These are phyloP conservation scores for Galerucella calmariensis DNA, from an alignment of 2,888 invertebrate genomes.

Conservation along the genomic window DNA sequence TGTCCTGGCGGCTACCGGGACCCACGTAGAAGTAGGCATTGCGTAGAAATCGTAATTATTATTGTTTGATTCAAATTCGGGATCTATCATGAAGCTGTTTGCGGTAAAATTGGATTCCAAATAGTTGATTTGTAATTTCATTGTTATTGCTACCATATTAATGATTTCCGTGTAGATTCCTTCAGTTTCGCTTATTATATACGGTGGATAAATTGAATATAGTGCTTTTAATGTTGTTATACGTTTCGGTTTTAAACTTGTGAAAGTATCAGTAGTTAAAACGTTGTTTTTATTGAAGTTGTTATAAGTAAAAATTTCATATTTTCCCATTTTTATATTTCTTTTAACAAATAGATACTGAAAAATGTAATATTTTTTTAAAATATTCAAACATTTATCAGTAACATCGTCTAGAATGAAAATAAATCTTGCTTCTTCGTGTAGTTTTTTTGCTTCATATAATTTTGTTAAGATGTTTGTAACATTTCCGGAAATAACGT, in stretches of 20 bases:
- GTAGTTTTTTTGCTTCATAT: not conserved
- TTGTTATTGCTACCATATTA: not conserved
- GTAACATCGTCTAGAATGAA: not conserved
- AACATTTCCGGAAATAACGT: conserved; percentile 14
- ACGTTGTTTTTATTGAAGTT: not conserved
- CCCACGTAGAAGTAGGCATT: not conserved
- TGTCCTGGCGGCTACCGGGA: not conserved
- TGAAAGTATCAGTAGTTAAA: not conserved
- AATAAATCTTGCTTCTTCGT: conserved; percentile 17
- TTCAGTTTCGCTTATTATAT: not conserved
- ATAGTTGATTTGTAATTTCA: conserved; percentile 2
- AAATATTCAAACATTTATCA: not conserved
- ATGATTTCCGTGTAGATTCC: conserved; percentile 16
- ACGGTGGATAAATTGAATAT: not conserved
- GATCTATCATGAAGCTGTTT: not conserved
- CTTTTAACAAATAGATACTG: conserved; percentile 2
- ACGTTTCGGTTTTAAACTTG: not conserved
- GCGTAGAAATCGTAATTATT: conserved; percentile 18
- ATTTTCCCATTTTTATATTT: not conserved
- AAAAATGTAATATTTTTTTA: conserved; percentile 2
- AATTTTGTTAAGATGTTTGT: not conserved
- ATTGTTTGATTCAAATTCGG: conserved; percentile 12
- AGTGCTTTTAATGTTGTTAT: conserved; percentile 3
- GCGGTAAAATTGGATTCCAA: not conserved
- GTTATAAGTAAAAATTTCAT: not conserved